Conservation (phyloP, 2,888 invertebrate genomes). For the Drosophila kokeensis region DNA sequence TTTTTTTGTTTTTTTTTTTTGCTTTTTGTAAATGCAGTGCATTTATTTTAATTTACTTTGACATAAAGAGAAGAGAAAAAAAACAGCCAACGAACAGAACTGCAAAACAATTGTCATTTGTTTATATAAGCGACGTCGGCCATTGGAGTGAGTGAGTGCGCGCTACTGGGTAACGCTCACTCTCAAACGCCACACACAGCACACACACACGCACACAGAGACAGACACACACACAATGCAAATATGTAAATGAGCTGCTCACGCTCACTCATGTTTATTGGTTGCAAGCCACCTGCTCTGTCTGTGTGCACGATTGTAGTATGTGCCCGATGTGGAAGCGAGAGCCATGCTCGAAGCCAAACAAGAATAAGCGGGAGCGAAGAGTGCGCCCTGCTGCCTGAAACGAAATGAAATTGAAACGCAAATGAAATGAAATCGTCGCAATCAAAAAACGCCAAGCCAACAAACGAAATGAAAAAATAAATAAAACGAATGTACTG, state of each 20-base stretch:
- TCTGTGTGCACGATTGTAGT: slow-evolving; percentile 34
- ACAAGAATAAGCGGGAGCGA: slow-evolving; percentile 11
- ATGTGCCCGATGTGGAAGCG: slow-evolving; percentile 51
- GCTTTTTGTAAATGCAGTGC: slow-evolving; percentile 64
- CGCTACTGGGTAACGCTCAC: slow-evolving; percentile 60
- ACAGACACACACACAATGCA: slow-evolving; percentile 55
- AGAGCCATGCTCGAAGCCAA: slow-evolving; percentile 30
- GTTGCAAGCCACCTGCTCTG: slow-evolving; percentile 83
- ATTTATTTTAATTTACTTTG: slow-evolving; percentile 80
- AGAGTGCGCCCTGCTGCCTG: slow-evolving; percentile 43
- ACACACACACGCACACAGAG: slow-evolving; percentile 19
- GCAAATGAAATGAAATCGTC: slow-evolving; percentile 75
- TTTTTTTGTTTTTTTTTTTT: slow-evolving; percentile 9
- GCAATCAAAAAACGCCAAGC: slow-evolving; percentile 67
- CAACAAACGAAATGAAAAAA: slow-evolving; percentile 80
- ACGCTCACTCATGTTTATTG: slow-evolving; percentile 82
- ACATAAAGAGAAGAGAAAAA: slow-evolving; percentile 42
- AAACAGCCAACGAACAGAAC: slow-evolving; percentile 65
- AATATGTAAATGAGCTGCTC: slow-evolving; percentile 70
- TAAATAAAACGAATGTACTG: slow-evolving; percentile 74
- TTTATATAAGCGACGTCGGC: slow-evolving; percentile 73
- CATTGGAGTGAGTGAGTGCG: slow-evolving; percentile 65
- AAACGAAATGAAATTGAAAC: slow-evolving; percentile 81
- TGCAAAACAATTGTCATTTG: slow-evolving; percentile 83
- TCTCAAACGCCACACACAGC: slow-evolving; percentile 28